A percentile compares a stretch with the other conserved stretches of the same genome.
These are phyloP conservation scores for Metallyticus violacea DNA, from an alignment of 2,888 invertebrate genomes.

Conservation along the genomic window DNA sequence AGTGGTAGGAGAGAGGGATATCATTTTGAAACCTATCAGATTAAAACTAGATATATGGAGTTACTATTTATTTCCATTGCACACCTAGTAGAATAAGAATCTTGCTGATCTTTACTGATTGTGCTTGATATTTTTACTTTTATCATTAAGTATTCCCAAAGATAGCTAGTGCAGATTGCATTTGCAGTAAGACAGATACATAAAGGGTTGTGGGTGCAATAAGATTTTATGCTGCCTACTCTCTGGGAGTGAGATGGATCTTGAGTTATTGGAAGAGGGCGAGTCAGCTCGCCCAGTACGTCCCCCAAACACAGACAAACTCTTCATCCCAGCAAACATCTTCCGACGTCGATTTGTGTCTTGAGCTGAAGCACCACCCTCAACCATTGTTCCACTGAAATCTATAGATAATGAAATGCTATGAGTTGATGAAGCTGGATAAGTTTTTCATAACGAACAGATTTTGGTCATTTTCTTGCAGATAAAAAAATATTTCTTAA, in stretches of 20 bases:
- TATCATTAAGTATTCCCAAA: too few relatives aligned
- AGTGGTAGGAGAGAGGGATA: too few relatives aligned
- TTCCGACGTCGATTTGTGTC: constrained; percentile 57
- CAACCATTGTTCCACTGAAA: constrained; percentile 12
- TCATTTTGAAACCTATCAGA: too few relatives aligned
- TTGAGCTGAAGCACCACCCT: background rate
- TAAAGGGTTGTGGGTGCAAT: background rate
- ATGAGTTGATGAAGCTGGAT: background rate
- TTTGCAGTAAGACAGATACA: background rate
- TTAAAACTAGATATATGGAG: too few relatives aligned
- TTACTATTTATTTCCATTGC: too few relatives aligned
- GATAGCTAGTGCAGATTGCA: background rate
- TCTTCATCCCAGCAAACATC: constrained; percentile 78
- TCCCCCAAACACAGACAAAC: constrained; percentile 70
- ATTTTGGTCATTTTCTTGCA: too few relatives aligned
- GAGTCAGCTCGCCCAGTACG: constrained; percentile 59
- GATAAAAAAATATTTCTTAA: too few relatives aligned
- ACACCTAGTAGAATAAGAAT: too few relatives aligned
- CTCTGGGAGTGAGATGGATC: constrained; percentile 84
- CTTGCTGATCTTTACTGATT: too few relatives aligned
- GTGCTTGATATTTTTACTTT: too few relatives aligned
- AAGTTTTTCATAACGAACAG: background rate
- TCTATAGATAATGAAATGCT: background rate
- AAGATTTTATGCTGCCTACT: constrained; percentile 55
- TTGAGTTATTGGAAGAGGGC: constrained; percentile 39